Evolutionary conservation across 2,113 vertebrate genomes (phyloP).

Genomic region (Tyrannus savana): DNA sequence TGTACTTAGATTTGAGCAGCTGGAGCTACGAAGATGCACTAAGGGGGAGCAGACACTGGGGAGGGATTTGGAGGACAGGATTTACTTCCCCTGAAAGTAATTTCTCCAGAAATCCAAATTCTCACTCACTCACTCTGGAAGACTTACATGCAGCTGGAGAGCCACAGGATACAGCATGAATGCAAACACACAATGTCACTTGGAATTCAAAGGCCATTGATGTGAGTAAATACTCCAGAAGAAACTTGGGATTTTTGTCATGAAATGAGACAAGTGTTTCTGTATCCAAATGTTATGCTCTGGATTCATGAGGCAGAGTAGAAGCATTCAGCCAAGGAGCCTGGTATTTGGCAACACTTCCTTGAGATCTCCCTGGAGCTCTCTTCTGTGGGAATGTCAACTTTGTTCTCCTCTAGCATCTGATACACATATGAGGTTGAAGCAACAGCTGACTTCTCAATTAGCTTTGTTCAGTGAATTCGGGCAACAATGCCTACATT

Average conservation of each 20-base stretch:
- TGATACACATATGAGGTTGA: background rate
- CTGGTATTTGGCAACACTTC: background rate
- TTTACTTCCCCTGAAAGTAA: background rate
- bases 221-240: background rate
- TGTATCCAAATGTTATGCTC: background rate
- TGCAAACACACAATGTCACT: background rate
- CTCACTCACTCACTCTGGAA: background rate
- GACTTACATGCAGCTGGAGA: background rate
- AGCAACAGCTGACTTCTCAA: background rate
- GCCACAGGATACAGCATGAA: background rate
- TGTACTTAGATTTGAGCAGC: background rate
- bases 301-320: background rate
- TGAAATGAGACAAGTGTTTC: background rate
- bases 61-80: background rate
- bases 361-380: background rate
- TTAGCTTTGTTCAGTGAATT: background rate
- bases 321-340: background rate
- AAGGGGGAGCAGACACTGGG: background rate
- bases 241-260: background rate
- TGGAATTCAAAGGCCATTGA: background rate
- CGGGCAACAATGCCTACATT: background rate
- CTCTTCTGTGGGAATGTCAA: background rate
- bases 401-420: slow-evolving; percentile 9
- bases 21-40: background rate
- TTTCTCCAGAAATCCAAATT: slow-evolving; percentile 11